Base-by-base conservation (phyloP, 2,888 invertebrate genomes). In the Lottia gigantea region DNA sequence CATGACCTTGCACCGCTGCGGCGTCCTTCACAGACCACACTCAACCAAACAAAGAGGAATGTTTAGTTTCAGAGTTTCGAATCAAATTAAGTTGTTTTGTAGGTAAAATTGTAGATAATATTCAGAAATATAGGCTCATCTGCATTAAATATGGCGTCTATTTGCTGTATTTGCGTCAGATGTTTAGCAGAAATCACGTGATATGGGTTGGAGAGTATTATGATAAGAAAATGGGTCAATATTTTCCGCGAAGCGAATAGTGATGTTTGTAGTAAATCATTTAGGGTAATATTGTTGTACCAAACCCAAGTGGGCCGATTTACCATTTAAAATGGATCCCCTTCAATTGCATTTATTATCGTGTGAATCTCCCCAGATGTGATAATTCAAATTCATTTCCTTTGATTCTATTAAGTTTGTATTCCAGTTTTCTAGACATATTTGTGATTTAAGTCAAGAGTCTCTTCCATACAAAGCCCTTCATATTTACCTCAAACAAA, bases 1-100 rank as follows among this genome's bases (percentile, higher is more conserved):
- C 84, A 83, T 84, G 84, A 84, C 84, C 84, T 84, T 84, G 82
- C 74, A 78, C 74, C 77, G 74, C 72, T 67, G 68, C 64, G 72
- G 74, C 82, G 83, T 83, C 83, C 83, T 83, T 83, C 84, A 83
- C 83, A 70, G 73, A 63, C 23, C 55, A 14, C 55, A 11, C 23
- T 55, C 55, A 23, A 19, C 55, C 55, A 55, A 55, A 55, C 55
- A 55, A 55, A 55, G 55, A 55, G 14, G 19, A 11, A 55, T 11
- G 19, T 55, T 55, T 23, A 55, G 11, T 23, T 14, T 14, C 14
- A 55, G 19, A 11, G 19, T 23, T 23, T 14, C 0, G 23, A 23
- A 23, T 19, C 16, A 23, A 23, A 55, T 23, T 0, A 16, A 23
- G 55, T 19, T 55, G 23, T 55, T 19, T 14, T 23, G 12, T 55